Base-by-base conservation (phyloP, 2,888 invertebrate genomes). In the Drosophila kokeensis region DNA sequence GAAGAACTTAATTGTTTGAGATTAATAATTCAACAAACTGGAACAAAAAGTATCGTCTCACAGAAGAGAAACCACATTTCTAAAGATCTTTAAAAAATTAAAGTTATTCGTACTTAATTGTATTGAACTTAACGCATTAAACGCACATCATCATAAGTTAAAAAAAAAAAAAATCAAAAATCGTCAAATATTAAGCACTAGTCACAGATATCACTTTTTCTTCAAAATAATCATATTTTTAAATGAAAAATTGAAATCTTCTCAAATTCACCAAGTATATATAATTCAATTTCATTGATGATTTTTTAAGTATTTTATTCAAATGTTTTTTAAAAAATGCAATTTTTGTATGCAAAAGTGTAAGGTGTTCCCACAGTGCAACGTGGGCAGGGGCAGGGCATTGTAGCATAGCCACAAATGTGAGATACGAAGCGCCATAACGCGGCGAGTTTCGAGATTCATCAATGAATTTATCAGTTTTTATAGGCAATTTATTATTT, bases 401-500 rank as follows among this genome's bases (percentile, higher is more conserved):
- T 8, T 27, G 38, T 55, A 1, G 55, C 55, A 40, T 64, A 29
- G 54, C 61, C 71, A 58, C 63, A 82, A 74, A 79, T 81, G 68
- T 72, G 79, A 72, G 48, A 49, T 49, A 49, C 54, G 73, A 53
- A 57, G 45, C 60, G 49, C 49, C 50, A 70, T 55, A 70, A 55
- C 69, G 50, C 71, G 74, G 49, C 74, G 36, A 67, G 73, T 53
- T 59, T 49, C 58, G 53, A 73, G 76, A 85, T 88, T 83, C 85
- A 86, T 85, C 87, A 86, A 86, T 83, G 82, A 88, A 88, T 87
- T 88, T 86, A 88, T 83, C 87, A 87, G 87, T 82, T 87, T 87
- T 88, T 87, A 89, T 89, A 82, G 83, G 83, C 87, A 82, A 87
- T 83, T 89, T 87, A 87, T 86, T 83, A 87, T 88, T 87, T 87